Evolutionary conservation across 2,888 invertebrate species (phyloP).

Genomic region (Monochamus alternatus): DNA sequence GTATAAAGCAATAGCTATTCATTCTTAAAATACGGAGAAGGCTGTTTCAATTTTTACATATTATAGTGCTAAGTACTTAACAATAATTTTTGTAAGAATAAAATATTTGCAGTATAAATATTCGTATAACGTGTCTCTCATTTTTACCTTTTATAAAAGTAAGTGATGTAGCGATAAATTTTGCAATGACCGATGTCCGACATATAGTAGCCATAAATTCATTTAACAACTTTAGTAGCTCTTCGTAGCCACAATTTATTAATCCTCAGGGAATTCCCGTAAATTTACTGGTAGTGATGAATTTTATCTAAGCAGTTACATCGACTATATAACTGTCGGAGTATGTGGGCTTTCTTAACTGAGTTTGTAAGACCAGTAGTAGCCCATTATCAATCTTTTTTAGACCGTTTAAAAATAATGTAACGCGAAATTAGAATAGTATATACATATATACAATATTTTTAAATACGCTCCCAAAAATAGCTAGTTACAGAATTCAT

Average conservation of each 20-base stretch:
- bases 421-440: too few relatives aligned
- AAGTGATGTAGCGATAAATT: conserved; percentile 65
- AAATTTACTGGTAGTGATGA: conserved; percentile 61
- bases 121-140: conserved; percentile 12
- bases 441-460: too few relatives aligned
- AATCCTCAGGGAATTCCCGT: conserved; percentile 63
- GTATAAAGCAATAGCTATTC: too few relatives aligned
- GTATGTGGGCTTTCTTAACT: conserved; percentile 32
- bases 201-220: conserved; percentile 70
- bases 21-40: too few relatives aligned
- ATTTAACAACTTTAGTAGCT: conserved; percentile 72
- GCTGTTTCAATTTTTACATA: too few relatives aligned
- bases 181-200: conserved; percentile 70
- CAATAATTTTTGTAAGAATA: not conserved
- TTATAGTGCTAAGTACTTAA: not conserved
- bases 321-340: conserved; percentile 53
- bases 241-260: conserved; percentile 70
- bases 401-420: too few relatives aligned
- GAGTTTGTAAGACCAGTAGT: conserved; percentile 40
- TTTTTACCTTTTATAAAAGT: conserved; percentile 53
- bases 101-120: conserved; percentile 11
- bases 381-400: too few relatives aligned
- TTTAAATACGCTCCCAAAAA: too few relatives aligned
- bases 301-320: conserved; percentile 61
- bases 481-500: too few relatives aligned